Evolutionary conservation across 2,797 vertebrate genomes (phyloP), one percentile per base, ranked within the genome.

Genomic region (Sebastes trivittatus): DNA sequence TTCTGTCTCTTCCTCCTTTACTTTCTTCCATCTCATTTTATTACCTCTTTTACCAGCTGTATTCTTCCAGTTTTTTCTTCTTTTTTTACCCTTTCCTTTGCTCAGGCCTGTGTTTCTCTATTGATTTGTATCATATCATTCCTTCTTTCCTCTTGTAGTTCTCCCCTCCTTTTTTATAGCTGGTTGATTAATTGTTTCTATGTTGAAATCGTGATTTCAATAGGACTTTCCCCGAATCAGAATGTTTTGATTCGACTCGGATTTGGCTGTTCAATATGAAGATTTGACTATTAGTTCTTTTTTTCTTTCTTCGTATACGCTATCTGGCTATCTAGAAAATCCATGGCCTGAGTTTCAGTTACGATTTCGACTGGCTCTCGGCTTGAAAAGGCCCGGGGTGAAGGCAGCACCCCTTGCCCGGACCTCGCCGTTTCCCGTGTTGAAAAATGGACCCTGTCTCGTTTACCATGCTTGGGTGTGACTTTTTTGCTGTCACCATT

Each of bases 171-270:
- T 32, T 30, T 20, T 49, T 14, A 25, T 46, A 3, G 5, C 25
- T 46, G 25, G 1, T 34, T 56, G 11, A 27, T 0, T n/a, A n/a
- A 29, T 29, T 9, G 5, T 34, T 25, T 11, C 7, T 58, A 1
- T 1, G 1, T 6, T 27, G 2, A 10, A 63, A 54, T 34, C 22
- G 30, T 25, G 30, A 60, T 59, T 38, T 58, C 23, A 70, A 18
- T 46, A 46, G 42, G 42, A 46, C 42, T 46, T 16, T 18, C 3
- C 14, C 1, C 16, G 6, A 46, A 46, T 46, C 42, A 16, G 6
- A 46, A 18, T 46, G 18, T 46, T 46, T 46, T 1, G 42, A 42
- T 42, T 16, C 0, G 38, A 0, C 42, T 46, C 16, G 6, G 42
- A 46, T 46, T 46, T 46, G 6, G 42, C 42, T 18, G 42, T 46